Evolutionary conservation across 1,140 invertebrate species (phyloP).

Genomic region (Platyscapa corneri): DNA sequence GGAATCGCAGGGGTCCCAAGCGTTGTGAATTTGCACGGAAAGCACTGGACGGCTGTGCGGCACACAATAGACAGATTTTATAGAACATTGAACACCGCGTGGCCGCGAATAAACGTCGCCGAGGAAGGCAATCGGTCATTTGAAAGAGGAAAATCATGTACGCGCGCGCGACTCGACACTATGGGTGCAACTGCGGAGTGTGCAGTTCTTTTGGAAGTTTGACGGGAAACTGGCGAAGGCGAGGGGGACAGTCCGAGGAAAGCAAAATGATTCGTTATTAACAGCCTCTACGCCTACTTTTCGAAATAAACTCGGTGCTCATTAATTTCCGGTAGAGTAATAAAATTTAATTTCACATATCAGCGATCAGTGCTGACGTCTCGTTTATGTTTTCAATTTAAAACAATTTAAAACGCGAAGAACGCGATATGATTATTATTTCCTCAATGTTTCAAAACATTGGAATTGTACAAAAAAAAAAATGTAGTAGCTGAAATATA

Average conservation of each 20-base stretch:
- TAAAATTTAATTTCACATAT: too few relatives aligned
- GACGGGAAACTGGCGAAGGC: conserved; percentile 28
- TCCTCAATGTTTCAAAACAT: too few relatives aligned
- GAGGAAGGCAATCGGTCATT: conserved; percentile 52
- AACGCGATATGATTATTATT: too few relatives aligned
- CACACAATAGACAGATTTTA: conserved; percentile 67
- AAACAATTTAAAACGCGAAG: too few relatives aligned
- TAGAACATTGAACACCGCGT: conserved; percentile 67
- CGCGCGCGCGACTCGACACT: background rate
- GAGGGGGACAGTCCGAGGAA: background rate
- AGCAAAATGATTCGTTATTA: background rate
- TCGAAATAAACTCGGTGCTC: too few relatives aligned
- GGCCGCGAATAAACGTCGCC: conserved; percentile 39
- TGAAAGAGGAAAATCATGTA: conserved; percentile 51
- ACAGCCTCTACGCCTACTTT: background rate
- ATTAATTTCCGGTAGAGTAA: too few relatives aligned
- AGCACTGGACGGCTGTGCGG: conserved; percentile 8
- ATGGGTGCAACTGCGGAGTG: background rate
- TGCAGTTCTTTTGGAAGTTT: background rate
- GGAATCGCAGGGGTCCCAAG: background rate
- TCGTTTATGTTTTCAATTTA: too few relatives aligned
- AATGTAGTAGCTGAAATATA: too few relatives aligned
- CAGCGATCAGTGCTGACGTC: too few relatives aligned
- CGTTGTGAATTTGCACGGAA: background rate
- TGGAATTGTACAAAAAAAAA: too few relatives aligned